phyloP scores from a whole-genome alignment of 1,140 invertebrate genomes.

The Mactra quadrangularis region DNA sequence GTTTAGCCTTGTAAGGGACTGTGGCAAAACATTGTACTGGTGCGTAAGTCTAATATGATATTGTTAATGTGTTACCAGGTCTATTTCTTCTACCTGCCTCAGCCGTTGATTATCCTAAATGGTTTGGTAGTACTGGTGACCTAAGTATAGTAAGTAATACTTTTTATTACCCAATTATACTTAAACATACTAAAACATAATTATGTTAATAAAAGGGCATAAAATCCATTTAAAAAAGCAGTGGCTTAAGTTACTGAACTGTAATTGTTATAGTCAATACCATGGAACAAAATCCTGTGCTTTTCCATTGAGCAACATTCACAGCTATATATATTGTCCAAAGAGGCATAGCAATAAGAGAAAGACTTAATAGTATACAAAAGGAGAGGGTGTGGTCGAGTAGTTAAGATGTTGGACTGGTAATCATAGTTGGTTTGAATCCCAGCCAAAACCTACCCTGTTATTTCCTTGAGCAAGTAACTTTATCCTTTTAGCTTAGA shows the following conservation, averaged over 20 bases:
- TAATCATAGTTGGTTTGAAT: too few relatives aligned
- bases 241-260: background rate
- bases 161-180: background rate
- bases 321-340: background rate
- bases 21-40: too few relatives aligned
- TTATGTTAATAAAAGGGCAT: background rate
- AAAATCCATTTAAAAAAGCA: background rate
- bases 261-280: background rate
- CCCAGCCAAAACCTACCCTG: too few relatives aligned
- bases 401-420: too few relatives aligned
- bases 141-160: constrained; percentile 65
- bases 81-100: constrained; percentile 72
- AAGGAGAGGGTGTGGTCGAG: too few relatives aligned
- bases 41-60: too few relatives aligned
- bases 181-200: background rate
- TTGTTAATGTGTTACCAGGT: constrained; percentile 56
- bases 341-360: too few relatives aligned
- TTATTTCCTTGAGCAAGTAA: too few relatives aligned
- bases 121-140: constrained; percentile 70
- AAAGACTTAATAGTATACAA: too few relatives aligned
- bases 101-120: constrained; percentile 68
- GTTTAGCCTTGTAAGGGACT: too few relatives aligned
- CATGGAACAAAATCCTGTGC: background rate
- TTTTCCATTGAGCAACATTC: background rate
- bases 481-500: too few relatives aligned